phyloP scores from a whole-genome alignment of 2,113 vertebrate genomes.

The Isichthys henryi region DNA sequence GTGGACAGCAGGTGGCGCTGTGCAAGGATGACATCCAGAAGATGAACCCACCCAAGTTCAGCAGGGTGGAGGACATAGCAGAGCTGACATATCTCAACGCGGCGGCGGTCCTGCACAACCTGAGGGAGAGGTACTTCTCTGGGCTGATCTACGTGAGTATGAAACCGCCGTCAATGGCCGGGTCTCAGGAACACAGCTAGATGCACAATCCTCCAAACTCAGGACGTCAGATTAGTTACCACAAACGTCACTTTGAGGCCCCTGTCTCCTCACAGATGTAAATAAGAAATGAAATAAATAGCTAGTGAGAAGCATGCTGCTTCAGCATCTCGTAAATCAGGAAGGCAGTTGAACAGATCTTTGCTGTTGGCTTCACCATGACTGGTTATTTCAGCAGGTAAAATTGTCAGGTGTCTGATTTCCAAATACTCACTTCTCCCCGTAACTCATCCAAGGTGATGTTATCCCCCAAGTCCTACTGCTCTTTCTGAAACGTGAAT shows the following conservation, averaged over 20 bases:
- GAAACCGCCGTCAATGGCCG: not conserved
- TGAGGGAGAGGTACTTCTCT: slow-evolving; percentile 93
- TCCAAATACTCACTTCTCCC: not conserved
- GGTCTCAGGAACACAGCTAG: not conserved
- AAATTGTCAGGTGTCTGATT: not conserved
- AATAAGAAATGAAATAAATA: not conserved
- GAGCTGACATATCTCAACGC: slow-evolving; percentile 74
- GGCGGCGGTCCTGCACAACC: slow-evolving; percentile 89
- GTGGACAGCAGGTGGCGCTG: slow-evolving; percentile 76
- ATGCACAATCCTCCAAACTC: not conserved
- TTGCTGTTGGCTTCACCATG: not conserved
- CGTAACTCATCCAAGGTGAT: not conserved
- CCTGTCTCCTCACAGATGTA: not conserved
- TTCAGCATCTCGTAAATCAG: not conserved
- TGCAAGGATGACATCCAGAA: slow-evolving; percentile 54
- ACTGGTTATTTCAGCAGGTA: not conserved
- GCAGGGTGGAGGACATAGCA: not conserved
- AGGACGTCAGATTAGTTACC: not conserved
- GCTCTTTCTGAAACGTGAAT: not conserved
- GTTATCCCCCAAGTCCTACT: not conserved
- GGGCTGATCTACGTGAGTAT: slow-evolving; percentile 91
- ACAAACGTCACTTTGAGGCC: not conserved
- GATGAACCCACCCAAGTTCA: not conserved
- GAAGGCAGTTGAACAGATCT: not conserved
- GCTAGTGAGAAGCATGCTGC: not conserved